Conservation (phyloP, 2,797 vertebrate genomes). For the Malurus splendens region DNA sequence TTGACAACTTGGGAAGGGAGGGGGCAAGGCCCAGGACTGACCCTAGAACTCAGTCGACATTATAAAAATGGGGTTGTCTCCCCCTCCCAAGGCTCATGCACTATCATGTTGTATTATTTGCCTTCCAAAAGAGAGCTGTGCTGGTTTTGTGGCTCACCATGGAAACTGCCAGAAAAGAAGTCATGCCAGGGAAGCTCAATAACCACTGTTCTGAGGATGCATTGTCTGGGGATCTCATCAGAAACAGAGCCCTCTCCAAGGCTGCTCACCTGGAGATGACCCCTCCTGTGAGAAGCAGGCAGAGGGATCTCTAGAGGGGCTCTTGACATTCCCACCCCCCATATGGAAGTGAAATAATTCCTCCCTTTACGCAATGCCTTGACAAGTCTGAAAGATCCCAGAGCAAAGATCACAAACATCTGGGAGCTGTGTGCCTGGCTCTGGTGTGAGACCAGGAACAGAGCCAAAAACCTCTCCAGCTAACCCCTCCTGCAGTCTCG, state of each 20-base stretch:
- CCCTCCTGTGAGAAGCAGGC: not conserved
- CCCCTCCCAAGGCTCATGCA: not conserved
- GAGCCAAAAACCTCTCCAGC: conserved; percentile 11
- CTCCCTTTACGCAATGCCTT: not conserved
- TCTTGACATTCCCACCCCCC: not conserved
- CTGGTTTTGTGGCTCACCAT: not conserved
- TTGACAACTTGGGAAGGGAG: not conserved
- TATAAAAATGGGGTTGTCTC: not conserved
- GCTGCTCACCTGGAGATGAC: not conserved
- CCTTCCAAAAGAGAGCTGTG: not conserved
- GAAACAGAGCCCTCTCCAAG: not conserved
- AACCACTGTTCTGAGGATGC: not conserved
- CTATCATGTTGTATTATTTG: not conserved
- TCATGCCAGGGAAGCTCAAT: not conserved
- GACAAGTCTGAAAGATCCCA: conserved; percentile 43
- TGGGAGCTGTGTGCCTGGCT: conserved; percentile 13
- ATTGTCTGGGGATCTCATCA: not conserved
- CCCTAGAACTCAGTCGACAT: not conserved
- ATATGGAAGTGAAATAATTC: not conserved
- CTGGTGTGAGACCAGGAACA: not conserved
- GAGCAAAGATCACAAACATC: conserved; percentile 19
- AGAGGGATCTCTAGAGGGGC: not conserved
- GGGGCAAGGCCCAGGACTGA: not conserved
- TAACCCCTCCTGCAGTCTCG: not conserved
- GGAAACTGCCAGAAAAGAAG: conserved; percentile 13